Conservation (phyloP, 2,888 invertebrate genomes). For the Parthenolecanium corni region DNA sequence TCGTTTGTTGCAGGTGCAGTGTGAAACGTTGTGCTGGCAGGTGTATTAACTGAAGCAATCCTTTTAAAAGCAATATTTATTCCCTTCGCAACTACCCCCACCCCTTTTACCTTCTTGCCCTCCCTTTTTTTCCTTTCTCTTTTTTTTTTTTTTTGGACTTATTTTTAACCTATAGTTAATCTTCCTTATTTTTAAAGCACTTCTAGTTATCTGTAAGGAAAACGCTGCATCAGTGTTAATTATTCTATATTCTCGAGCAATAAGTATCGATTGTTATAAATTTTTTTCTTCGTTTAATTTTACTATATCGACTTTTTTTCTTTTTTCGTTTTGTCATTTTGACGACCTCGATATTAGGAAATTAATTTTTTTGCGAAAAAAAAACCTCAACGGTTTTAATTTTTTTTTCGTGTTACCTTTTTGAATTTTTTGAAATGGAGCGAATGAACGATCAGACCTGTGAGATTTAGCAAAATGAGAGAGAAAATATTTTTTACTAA, state of each 20-base stretch:
- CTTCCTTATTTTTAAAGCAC: conserved; percentile 21
- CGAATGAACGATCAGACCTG: no score
- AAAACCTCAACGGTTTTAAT: background rate
- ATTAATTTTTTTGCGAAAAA: background rate
- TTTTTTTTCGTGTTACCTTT: no score
- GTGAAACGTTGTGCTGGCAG: conserved; percentile 28
- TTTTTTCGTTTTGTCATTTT: background rate
- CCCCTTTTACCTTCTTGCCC: conserved; percentile 10
- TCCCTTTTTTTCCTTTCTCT: background rate
- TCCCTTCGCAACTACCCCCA: conserved; percentile 16
- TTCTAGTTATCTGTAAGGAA: conserved; percentile 20
- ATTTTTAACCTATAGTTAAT: conserved; percentile 23
- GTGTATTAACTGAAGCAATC: conserved; percentile 28
- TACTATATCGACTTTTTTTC: background rate
- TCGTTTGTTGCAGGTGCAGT: conserved; percentile 24
- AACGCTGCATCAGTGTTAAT: conserved; percentile 22
- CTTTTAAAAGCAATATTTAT: conserved; percentile 27
- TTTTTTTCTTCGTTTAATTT: conserved; percentile 4
- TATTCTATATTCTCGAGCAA: conserved; percentile 15
- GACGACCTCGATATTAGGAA: background rate
- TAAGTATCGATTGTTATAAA: conserved; percentile 24
- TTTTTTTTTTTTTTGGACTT: conserved; percentile 1
- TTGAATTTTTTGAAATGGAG: no score
- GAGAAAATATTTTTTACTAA: no score
- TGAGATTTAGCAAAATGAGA: no score